Conservation (phyloP, 2,797 vertebrate species). For the Sebastes hopkinsi region DNA sequence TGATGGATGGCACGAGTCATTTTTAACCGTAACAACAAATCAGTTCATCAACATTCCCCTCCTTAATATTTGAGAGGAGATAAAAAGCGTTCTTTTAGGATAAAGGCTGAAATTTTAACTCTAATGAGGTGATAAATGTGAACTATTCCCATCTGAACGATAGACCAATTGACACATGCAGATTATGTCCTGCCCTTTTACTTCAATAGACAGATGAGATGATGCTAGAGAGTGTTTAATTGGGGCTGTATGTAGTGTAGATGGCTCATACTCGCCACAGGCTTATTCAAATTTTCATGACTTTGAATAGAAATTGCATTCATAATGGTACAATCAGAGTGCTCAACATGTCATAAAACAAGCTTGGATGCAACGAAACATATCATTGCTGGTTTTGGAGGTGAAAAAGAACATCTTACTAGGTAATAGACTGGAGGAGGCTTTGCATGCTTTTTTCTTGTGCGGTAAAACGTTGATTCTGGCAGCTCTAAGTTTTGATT, state of each 20-base stretch:
- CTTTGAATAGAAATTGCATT: slow-evolving; percentile 49
- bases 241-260: neutral
- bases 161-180: slow-evolving; percentile 32
- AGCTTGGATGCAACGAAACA: slow-evolving; percentile 38
- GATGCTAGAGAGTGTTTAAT: slow-evolving; percentile 31
- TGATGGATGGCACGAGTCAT: slow-evolving; percentile 75
- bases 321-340: slow-evolving; percentile 42
- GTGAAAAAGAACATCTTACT: slow-evolving; percentile 20
- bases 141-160: slow-evolving; percentile 20
- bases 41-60: slow-evolving; percentile 46
- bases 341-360: slow-evolving; percentile 32
- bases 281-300: slow-evolving; percentile 45
- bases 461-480: neutral
- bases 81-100: slow-evolving; percentile 31
- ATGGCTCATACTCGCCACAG: slow-evolving; percentile 12
- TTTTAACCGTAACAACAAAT: slow-evolving; percentile 66
- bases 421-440: neutral
- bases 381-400: neutral
- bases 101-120: slow-evolving; percentile 17
- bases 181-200: slow-evolving; percentile 33
- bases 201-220: slow-evolving; percentile 10
- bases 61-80: slow-evolving; percentile 42
- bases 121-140: slow-evolving; percentile 41
- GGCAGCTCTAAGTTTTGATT: slow-evolving; percentile 35
- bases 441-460: neutral